phyloP scores from a whole-genome alignment of 2,797 vertebrate genomes.

The Pseudotriccus pelzelni region DNA sequence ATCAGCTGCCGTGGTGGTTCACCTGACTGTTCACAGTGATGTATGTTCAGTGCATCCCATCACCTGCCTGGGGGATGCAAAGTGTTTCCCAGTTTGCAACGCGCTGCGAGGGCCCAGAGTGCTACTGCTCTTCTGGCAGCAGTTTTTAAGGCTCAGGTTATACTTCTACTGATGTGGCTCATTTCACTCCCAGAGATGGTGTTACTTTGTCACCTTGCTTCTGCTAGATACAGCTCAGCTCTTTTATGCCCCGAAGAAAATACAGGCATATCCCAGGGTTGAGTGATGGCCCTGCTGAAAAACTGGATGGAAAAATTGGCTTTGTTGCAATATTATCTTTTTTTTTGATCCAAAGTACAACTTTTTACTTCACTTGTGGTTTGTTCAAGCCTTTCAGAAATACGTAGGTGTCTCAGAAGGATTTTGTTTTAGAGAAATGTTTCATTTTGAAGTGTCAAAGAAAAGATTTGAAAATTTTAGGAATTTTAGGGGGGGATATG shows the following conservation, averaged over 20 bases:
- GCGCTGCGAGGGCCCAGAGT: neutral
- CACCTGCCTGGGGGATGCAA: neutral
- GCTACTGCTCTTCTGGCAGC: neutral
- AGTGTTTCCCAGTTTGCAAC: neutral
- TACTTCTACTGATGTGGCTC: neutral
- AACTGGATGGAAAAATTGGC: neutral
- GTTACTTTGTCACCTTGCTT: neutral
- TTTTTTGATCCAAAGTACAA: neutral
- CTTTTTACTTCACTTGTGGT: neutral
- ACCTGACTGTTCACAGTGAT: rapidly evolving
- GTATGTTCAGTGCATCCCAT: neutral
- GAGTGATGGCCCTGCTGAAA: neutral
- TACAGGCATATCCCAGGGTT: neutral
- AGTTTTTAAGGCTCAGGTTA: neutral
- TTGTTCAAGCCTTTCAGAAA: neutral
- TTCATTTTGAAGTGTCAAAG: neutral
- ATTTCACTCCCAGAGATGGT: neutral
- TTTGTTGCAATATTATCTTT: neutral
- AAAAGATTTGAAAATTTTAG: neutral
- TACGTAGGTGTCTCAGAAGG: neutral
- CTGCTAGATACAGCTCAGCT: neutral
- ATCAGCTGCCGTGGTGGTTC: neutral
- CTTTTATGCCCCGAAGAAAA: neutral
- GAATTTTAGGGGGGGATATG: neutral
- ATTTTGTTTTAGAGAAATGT: neutral